Base-by-base conservation (phyloP, 2,797 vertebrate species). In the Eulemur albifrons region DNA sequence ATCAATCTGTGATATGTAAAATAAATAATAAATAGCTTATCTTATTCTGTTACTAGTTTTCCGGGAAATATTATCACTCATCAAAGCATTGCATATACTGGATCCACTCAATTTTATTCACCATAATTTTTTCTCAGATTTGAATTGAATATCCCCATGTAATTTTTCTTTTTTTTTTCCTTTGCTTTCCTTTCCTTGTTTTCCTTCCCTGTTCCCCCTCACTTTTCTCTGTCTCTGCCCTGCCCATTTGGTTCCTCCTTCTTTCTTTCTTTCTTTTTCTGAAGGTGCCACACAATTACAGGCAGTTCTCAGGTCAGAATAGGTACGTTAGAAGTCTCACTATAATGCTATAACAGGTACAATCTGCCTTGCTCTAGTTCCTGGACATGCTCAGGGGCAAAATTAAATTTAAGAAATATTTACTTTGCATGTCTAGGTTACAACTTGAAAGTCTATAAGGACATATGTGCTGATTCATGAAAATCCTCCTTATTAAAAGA, bases 221-320 rank as follows among this genome's bases (percentile, higher is more conserved):
- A 20, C 5, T 18, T 52, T 23, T 18, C 10, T 21, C 3, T n/a
- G 2, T 20, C 7, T 11, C 6, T 4, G 5, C 30, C 0, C 1
- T 52, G 43, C 20, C 15, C 5, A 4, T 59, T 75, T 43, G 43
- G 43, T 43, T 27, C 10, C 40, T 20, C 5, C 20, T 25, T 14
- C 32, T 54, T 27, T 17, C 10, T 15, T 17, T n/a, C 30, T 25
- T 43, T 15, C 18, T 57, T n/a, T 81, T 35, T 72, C 69, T 17
- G 8, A 90, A 48, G 9, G 10, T 72, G 20, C 17, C 27, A 72
- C 45, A 32, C 23, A 40, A 65, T 38, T 63, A 14, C 7, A 67
- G 21, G 30, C 32, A 61, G n/a, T 61, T 89, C 18, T 7, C 8
- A 21, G 69, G 65, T 8, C 1, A 85, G 5, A 89, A 63, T 10